Conservation (phyloP, 2,113 vertebrate genomes). For the Cyphomyrus plagiostoma region DNA sequence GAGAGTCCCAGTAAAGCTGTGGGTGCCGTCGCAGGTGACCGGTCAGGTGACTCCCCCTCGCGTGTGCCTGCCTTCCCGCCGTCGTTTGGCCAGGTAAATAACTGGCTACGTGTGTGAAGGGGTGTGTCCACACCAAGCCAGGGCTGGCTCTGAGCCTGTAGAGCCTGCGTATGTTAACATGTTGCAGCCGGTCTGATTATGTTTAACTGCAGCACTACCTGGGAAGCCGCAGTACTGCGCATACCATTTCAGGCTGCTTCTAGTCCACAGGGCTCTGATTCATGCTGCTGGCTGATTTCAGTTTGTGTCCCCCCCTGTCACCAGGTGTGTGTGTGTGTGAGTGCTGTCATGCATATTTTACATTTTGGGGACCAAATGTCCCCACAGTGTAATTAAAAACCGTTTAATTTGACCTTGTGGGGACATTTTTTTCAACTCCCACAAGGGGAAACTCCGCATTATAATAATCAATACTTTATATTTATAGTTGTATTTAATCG, state of each 20-base stretch:
- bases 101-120: not conserved
- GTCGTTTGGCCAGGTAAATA: not conserved
- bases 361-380: not conserved
- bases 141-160: not conserved
- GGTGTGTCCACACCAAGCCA: not conserved
- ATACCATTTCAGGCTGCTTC: not conserved
- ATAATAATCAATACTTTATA: not conserved
- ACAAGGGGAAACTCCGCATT: not conserved
- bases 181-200: not conserved
- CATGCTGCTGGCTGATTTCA: not conserved
- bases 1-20: not conserved
- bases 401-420: not conserved
- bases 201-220: not conserved
- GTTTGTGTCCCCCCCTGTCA: not conserved
- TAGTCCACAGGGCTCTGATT: not conserved
- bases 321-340: not conserved
- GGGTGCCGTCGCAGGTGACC: not conserved
- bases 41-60: not conserved
- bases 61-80: not conserved
- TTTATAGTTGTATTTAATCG: too few species aligned
- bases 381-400: not conserved
- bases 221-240: not conserved
- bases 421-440: not conserved
- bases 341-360: not conserved
- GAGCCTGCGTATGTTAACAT: not conserved